phyloP scores from a whole-genome alignment of 2,797 vertebrate species.

The Merluccius polli region DNA sequence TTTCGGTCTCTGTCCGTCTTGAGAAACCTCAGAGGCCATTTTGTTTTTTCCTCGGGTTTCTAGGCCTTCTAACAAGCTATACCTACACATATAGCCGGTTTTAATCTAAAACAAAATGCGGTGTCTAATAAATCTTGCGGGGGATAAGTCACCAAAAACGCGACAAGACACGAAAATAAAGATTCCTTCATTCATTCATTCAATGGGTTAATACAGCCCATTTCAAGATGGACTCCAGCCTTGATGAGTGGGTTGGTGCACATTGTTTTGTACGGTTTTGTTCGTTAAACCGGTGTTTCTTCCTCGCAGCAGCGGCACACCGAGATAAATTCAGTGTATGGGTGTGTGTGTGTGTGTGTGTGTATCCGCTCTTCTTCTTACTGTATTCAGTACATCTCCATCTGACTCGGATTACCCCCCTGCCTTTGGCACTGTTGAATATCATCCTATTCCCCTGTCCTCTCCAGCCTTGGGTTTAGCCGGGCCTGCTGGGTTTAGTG shows the following conservation, averaged over 20 bases:
- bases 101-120: neutral
- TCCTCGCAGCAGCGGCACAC: neutral
- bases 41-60: neutral
- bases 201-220: neutral
- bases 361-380: neutral
- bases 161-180: neutral
- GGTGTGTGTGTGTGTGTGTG: too few relatives aligned
- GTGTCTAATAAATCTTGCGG: neutral
- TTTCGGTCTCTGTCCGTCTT: neutral
- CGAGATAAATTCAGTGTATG: neutral
- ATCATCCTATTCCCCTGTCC: conserved; percentile 25
- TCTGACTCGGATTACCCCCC: conserved; percentile 27
- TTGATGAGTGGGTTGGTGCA: neutral
- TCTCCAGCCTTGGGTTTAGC: conserved; percentile 34
- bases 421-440: conserved; percentile 53
- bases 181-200: neutral
- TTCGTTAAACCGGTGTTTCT: too few relatives aligned
- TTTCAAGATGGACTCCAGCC: neutral
- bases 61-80: neutral
- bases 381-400: neutral
- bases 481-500: conserved; percentile 33
- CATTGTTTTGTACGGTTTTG: neutral
- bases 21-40: neutral
- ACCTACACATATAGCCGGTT: neutral
- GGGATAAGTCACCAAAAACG: too few relatives aligned